Conservation (phyloP, 2,113 vertebrate genomes). For the Rhinoptilus africanus region DNA sequence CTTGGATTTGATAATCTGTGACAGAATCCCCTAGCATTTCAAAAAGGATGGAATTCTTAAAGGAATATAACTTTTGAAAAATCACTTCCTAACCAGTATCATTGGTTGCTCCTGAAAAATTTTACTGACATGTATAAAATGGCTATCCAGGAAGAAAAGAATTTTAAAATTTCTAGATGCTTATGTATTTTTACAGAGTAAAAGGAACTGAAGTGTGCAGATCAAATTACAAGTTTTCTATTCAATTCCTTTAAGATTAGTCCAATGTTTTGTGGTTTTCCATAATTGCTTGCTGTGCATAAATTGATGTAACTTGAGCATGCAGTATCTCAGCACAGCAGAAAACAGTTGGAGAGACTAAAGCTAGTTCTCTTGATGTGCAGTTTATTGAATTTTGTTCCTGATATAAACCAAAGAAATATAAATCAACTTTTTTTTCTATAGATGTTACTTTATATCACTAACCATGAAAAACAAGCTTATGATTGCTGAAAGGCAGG, state of each 20-base stretch:
- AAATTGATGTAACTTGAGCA: background rate
- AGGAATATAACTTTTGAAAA: background rate
- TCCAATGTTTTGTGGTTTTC: background rate
- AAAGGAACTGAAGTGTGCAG: background rate
- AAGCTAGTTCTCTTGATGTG: background rate
- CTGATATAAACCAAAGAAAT: background rate
- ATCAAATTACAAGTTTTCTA: background rate
- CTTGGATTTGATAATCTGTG: background rate
- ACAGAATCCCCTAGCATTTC: background rate
- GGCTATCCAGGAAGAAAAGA: background rate
- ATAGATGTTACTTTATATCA: background rate
- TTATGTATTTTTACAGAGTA: background rate
- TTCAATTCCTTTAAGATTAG: background rate
- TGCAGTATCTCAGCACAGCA: background rate
- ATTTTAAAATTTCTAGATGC: background rate
- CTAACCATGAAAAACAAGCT: background rate
- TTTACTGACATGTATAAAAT: background rate
- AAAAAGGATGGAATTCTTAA: background rate
- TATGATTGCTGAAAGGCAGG: background rate
- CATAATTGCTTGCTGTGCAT: background rate
- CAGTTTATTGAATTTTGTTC: background rate
- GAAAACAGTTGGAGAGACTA: background rate
- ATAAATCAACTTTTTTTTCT: background rate
- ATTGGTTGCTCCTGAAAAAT: background rate
- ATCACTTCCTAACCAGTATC: background rate